Evolutionary conservation across 2,888 invertebrate genomes (phyloP).

Genomic region (Drosophila neutralis): DNA sequence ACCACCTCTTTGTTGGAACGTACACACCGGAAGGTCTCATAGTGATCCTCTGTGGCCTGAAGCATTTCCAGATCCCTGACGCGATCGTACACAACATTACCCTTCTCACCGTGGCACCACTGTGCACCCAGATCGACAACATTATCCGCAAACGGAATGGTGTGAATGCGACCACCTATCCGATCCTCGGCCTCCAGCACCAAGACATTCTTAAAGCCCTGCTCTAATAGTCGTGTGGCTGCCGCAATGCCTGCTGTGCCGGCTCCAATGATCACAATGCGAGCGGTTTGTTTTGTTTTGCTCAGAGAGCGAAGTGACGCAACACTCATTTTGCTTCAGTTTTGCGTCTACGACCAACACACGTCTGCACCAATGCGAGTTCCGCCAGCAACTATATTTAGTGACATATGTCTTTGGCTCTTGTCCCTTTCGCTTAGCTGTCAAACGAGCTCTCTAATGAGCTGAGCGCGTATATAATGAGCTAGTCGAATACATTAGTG

Average conservation of each 20-base stretch:
- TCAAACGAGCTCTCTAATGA: conserved; percentile 20
- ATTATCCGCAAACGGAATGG: conserved; percentile 86
- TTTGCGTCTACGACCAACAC: not conserved
- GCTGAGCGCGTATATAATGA: conserved; percentile 9
- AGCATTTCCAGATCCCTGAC: conserved; percentile 82
- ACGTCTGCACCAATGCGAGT: conserved; percentile 34
- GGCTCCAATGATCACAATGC: conserved; percentile 83
- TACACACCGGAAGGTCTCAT: conserved; percentile 78
- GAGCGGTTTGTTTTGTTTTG: conserved; percentile 67
- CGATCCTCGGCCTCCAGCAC: conserved; percentile 88
- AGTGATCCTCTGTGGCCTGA: conserved; percentile 74
- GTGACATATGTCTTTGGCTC: conserved; percentile 5
- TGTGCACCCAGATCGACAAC: conserved; percentile 91
- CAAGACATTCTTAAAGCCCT: conserved; percentile 85
- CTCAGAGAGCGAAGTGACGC: conserved; percentile 46
- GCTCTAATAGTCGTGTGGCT: conserved; percentile 83
- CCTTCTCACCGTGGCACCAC: conserved; percentile 89
- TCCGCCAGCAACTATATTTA: conserved; percentile 47
- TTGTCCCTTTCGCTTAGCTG: conserved; percentile 14
- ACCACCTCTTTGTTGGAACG: conserved; percentile 84
- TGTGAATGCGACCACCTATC: conserved; percentile 88
- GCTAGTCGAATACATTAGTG: not conserved
- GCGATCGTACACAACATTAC: conserved; percentile 87
- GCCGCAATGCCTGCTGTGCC: conserved; percentile 84
- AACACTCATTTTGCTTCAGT: conserved; percentile 43